These are phyloP conservation scores for Calephelis perditalis DNA, from an alignment of 2,888 invertebrate genomes.

Conservation along the genomic window DNA sequence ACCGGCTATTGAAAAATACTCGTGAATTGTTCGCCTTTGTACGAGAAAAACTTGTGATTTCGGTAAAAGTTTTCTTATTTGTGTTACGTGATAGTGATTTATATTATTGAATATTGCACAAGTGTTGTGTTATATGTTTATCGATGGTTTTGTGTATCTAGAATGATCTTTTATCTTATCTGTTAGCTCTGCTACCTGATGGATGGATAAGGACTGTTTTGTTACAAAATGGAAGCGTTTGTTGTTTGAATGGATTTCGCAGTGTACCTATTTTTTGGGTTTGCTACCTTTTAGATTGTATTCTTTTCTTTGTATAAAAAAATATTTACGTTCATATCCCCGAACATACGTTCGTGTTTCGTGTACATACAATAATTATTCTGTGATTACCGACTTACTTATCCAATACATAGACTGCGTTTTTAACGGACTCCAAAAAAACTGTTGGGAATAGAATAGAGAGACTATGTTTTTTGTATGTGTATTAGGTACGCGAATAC, in stretches of 20 bases:
- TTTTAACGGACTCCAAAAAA: too few species aligned
- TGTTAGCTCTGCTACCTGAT: neutral
- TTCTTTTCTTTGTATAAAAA: too few species aligned
- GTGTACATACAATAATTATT: too few species aligned
- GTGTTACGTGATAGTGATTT: slow-evolving; percentile 8
- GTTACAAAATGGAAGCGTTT: slow-evolving; percentile 8
- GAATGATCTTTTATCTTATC: slow-evolving; percentile 10
- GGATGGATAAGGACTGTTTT: slow-evolving; percentile 4
- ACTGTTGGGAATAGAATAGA: too few species aligned
- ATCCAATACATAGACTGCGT: too few species aligned
- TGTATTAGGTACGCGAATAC: too few species aligned
- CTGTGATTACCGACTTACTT: too few species aligned
- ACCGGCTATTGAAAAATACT: slow-evolving; percentile 23
- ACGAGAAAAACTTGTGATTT: slow-evolving; percentile 13
- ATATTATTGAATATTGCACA: neutral
- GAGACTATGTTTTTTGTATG: too few species aligned
- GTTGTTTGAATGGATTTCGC: slow-evolving; percentile 3
- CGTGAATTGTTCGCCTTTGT: slow-evolving; percentile 13
- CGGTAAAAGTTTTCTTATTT: slow-evolving; percentile 12
- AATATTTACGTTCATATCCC: too few species aligned
- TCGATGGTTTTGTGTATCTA: slow-evolving; percentile 3
- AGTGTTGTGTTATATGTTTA: slow-evolving; percentile 8
- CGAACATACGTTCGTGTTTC: too few species aligned
- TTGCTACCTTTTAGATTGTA: neutral
- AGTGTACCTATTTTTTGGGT: slow-evolving; percentile 3